Percentiles rank a stretch among this genome's conserved stretches.
Conservation (phyloP, 2,797 vertebrate species). For the Megaceryle alcyon region DNA sequence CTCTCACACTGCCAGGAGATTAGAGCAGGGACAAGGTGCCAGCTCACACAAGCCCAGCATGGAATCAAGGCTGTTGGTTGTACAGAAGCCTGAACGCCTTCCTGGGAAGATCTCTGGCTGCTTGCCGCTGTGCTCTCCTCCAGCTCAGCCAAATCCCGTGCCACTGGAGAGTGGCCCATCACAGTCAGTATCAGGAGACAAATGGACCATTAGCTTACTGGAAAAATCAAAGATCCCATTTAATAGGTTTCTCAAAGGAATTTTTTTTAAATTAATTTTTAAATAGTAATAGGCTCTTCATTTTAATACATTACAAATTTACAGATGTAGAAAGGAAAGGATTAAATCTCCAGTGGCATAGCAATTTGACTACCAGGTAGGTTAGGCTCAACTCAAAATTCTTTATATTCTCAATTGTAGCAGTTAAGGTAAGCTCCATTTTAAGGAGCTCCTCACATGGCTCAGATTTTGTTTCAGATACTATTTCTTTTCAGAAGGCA, state of each 20-base stretch:
- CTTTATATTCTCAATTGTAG: background rate
- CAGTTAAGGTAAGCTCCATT: background rate
- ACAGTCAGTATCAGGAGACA: background rate
- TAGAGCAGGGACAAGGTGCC: background rate
- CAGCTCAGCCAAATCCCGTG: background rate
- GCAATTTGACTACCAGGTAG: background rate
- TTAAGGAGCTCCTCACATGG: background rate
- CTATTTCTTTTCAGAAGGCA: background rate
- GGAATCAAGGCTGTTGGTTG: background rate
- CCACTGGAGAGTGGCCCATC: background rate
- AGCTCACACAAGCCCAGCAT: background rate
- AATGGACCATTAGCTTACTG: background rate
- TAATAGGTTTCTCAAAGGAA: conserved; percentile 2
- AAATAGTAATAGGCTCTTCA: conserved; percentile 5
- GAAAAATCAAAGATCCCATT: background rate
- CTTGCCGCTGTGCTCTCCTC: background rate
- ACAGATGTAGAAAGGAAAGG: background rate
- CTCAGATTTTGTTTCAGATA: background rate
- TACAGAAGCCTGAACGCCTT: background rate
- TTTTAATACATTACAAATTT: conserved; percentile 17
- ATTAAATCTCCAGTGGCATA: background rate
- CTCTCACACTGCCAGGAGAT: rapidly evolving
- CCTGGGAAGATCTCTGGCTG: background rate
- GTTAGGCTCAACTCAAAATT: background rate
- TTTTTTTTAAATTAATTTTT: background rate